Evolutionary conservation across 2,113 vertebrate genomes (phyloP).

Genomic region (Psephotus haematonotus): DNA sequence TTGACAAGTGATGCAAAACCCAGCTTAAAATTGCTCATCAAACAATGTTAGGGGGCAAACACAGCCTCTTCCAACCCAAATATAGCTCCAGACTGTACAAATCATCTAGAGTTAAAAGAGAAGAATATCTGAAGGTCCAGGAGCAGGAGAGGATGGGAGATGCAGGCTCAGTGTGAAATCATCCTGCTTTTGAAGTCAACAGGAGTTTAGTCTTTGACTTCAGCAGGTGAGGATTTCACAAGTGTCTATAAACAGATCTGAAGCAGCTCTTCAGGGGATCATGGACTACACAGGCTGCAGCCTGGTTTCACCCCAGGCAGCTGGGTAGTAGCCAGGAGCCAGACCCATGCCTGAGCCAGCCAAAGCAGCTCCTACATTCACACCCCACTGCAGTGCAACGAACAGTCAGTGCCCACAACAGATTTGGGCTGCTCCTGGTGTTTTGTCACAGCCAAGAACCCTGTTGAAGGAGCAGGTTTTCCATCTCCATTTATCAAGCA

Average conservation of each 20-base stretch:
- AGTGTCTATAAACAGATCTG: constrained; percentile 14
- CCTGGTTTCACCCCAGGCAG: neutral
- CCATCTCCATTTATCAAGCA: neutral
- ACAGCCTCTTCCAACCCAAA: constrained; percentile 1
- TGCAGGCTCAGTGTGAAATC: neutral
- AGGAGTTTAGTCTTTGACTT: neutral
- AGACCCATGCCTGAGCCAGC: fast-evolving
- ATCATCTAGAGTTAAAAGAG: neutral
- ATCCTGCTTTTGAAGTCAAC: neutral
- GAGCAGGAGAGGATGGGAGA: neutral
- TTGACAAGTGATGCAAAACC: neutral
- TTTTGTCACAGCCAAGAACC: neutral
- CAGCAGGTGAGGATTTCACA: neutral
- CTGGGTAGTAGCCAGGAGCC: neutral
- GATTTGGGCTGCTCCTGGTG: neutral
- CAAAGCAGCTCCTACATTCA: neutral
- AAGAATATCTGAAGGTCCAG: constrained; percentile 4
- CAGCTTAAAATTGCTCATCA: neutral
- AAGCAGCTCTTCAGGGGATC: neutral
- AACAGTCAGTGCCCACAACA: fast-evolving
- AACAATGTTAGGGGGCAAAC: neutral
- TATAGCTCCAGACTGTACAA: constrained; percentile 24
- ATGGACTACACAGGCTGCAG: neutral
- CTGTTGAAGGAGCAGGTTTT: neutral
- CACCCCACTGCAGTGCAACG: fast-evolving